These are phyloP conservation scores for Calameuta filiformis DNA, from an alignment of 2,888 invertebrate species.

Conservation along the genomic window DNA sequence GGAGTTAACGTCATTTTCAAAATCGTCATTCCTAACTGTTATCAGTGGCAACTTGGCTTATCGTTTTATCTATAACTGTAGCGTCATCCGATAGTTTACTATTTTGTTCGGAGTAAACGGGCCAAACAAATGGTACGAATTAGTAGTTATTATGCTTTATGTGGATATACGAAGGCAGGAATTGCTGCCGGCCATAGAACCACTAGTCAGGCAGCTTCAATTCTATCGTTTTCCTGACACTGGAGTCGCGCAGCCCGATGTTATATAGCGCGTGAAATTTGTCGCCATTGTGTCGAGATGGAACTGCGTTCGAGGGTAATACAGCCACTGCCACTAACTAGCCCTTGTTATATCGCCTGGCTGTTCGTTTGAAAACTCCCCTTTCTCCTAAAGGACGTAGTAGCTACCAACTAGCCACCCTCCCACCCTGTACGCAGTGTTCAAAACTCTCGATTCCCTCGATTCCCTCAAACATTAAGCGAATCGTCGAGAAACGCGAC, in stretches of 20 bases:
- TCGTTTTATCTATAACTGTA: no score
- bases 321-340: slow-evolving; percentile 54
- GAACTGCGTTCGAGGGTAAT: slow-evolving; percentile 56
- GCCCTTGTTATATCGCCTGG: slow-evolving; percentile 60
- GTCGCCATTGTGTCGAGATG: slow-evolving; percentile 58
- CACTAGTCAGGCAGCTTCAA: slow-evolving; percentile 2
- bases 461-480: no score
- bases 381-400: no score
- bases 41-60: no score
- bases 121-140: slow-evolving; percentile 43
- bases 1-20: no score
- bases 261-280: slow-evolving; percentile 61
- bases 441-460: no score
- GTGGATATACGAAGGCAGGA: slow-evolving; percentile 30
- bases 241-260: slow-evolving; percentile 27
- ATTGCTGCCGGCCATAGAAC: slow-evolving; percentile 8
- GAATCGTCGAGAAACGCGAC: slow-evolving; percentile 13
- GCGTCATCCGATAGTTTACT: no score
- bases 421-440: no score
- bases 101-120: slow-evolving; percentile 2
- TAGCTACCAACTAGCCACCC: no score
- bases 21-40: no score
- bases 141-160: slow-evolving; percentile 43
- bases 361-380: slow-evolving; percentile 29
- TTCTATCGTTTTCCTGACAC: slow-evolving; percentile 10